A percentile compares a stretch with the other conserved stretches of the same genome.
Evolutionary conservation across 2,888 invertebrate species (phyloP).

Genomic region (Lasiommata megera): DNA sequence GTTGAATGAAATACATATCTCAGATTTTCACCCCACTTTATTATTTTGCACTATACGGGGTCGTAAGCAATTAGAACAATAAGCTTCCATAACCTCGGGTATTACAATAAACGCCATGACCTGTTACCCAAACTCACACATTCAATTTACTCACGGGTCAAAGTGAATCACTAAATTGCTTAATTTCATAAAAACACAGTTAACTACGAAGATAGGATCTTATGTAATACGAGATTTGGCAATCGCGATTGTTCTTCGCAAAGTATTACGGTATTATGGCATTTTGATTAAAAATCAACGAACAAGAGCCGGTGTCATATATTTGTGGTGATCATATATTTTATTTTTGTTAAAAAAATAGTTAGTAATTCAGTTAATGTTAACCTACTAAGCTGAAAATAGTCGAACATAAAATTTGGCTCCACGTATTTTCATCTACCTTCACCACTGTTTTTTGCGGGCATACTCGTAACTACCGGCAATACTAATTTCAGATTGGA

Average conservation of each 20-base stretch:
- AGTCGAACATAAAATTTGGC: no score
- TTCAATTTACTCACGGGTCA: slow-evolving; percentile 1
- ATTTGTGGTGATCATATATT: no score
- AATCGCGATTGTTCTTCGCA: not conserved
- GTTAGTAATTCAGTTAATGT: no score
- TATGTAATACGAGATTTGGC: not conserved
- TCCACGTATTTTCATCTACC: no score
- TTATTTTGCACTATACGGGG: no score
- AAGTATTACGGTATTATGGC: not conserved
- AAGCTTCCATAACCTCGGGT: not conserved
- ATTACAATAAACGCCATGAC: not conserved
- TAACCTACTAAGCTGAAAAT: no score
- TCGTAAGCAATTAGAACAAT: not conserved
- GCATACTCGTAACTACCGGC: no score
- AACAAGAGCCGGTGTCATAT: not conserved
- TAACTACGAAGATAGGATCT: not conserved
- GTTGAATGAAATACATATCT: no score
- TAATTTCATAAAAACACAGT: not conserved
- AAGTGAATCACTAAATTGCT: not conserved
- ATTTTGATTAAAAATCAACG: not conserved
- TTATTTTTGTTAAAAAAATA: no score
- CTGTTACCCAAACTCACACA: not conserved
- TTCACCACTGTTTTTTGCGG: no score
- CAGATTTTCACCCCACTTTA: no score
- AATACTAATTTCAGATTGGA: no score